Base-by-base conservation (phyloP, 1,140 invertebrate species). In the Drosophila repletoides region DNA sequence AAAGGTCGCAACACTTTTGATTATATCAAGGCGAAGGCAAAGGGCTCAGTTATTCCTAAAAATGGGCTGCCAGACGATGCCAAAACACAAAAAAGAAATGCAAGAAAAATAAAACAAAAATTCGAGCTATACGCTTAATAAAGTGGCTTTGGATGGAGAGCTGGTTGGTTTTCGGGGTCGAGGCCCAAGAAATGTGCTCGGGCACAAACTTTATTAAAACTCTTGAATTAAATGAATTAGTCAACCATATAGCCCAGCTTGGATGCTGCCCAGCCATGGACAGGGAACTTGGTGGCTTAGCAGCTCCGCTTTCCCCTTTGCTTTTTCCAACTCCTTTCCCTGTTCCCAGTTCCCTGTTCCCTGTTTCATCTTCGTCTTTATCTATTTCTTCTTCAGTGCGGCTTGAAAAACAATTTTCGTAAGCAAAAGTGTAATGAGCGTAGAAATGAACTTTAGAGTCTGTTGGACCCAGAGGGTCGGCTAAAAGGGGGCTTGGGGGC, bases 161-260 rank as follows among this genome's bases (percentile, higher is more conserved):
- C 14, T 19, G 26, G 12, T 59, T 63, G 22, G 34, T 21, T 40
- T 65, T 59, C 31, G 53, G 36, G 53, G 64, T 52, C 29, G 40
- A 59, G 45, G 73, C 46, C 60, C 60, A 64, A 66, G 72, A 79
- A 84, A 84, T 75, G 76, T 76, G 70, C 66, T 79, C 43, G 70
- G 59, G 77, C 70, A 77, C 75, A 84, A 84, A 84, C 80, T 84
- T 84, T 84, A 84, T 84, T 84, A 84, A 84, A 84, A 84, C 80
- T 84, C 80, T 84, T 86, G 80, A 84, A 84, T 84, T 84, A 84
- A 84, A 84, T 84, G 80, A 84, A 84, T 84, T 84, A 84, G 80
- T 84, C 80, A 84, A 86, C 80, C 80, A 84, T 84, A 86, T 55
- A 86, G 80, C 74, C 71, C 53, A 68, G 79, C 79, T 74, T 46